These are phyloP conservation scores for Cephus rjabovi DNA, from an alignment of 2,888 invertebrate genomes.

Conservation along the genomic window DNA sequence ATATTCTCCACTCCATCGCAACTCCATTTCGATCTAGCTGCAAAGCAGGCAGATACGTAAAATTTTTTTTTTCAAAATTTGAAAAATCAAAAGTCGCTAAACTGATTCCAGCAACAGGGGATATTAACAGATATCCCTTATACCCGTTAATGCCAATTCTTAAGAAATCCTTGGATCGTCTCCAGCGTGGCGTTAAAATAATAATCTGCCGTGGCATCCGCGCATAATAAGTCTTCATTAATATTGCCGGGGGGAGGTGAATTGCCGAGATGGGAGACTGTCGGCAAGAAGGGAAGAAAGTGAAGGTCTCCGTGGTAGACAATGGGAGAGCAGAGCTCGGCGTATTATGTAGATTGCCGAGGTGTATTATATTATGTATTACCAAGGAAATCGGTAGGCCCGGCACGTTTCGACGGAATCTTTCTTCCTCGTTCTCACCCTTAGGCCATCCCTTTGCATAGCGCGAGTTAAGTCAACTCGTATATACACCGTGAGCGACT, in stretches of 20 bases:
- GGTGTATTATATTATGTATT: constrained; percentile 24
- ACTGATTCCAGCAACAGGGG: neutral
- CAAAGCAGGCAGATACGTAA: no score
- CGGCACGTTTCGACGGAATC: constrained; percentile 20
- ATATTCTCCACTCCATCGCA: no score
- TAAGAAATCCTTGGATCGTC: neutral
- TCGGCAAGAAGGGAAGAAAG: constrained; percentile 8
- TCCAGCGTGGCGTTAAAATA: constrained; percentile 38
- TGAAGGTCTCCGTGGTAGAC: constrained; percentile 20
- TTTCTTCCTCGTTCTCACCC: constrained; percentile 8
- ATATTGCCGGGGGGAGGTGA: constrained; percentile 18
- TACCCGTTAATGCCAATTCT: neutral
- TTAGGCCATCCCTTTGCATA: constrained; percentile 1
- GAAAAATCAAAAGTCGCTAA: neutral
- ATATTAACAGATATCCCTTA: neutral
- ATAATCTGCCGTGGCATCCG: constrained; percentile 36
- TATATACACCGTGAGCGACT: neutral
- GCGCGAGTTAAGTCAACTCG: neutral
- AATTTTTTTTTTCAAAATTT: neutral
- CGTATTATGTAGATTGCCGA: constrained; percentile 22
- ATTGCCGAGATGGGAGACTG: neutral
- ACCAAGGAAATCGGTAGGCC: constrained; percentile 19
- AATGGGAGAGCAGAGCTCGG: constrained; percentile 5
- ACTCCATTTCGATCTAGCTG: no score
- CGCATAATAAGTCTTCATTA: constrained; percentile 47